A percentile compares a stretch with the other conserved stretches of the same genome.
phyloP scores from a whole-genome alignment of 2,888 invertebrate species.

The Ochropleura plecta region DNA sequence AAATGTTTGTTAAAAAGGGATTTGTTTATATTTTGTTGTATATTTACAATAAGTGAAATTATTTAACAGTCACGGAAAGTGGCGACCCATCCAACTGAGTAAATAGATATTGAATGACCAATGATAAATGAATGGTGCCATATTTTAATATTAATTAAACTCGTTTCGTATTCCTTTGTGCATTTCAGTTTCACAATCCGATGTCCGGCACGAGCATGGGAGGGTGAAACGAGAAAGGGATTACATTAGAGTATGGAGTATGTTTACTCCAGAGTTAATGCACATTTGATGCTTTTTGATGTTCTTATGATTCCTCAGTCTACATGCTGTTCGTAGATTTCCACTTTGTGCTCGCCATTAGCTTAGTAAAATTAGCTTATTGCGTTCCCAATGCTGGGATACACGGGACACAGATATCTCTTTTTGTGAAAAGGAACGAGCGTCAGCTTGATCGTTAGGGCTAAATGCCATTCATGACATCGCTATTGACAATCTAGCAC shows the following conservation, averaged over 20 bases:
- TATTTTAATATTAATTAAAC: constrained; percentile 16
- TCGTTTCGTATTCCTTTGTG: constrained; percentile 9
- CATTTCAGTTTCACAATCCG: constrained; percentile 14
- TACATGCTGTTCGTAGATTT: not conserved
- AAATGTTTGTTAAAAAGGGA: not conserved
- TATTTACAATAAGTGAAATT: not conserved
- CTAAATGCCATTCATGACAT: not conserved
- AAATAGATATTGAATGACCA: constrained; percentile 19
- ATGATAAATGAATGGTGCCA: constrained; percentile 12
- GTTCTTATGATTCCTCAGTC: not conserved
- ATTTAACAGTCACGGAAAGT: not conserved
- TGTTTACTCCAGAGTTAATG: not conserved
- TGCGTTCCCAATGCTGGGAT: not conserved
- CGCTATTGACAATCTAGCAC: not conserved
- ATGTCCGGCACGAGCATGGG: not conserved
- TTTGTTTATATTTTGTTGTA: constrained; percentile 3
- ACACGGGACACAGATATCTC: not conserved
- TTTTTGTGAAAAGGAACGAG: not conserved
- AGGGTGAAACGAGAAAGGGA: constrained; percentile 19
- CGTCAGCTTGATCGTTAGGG: not conserved
- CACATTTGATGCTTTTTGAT: not conserved
- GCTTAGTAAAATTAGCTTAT: not conserved
- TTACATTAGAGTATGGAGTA: constrained; percentile 19
- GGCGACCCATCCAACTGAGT: not conserved
- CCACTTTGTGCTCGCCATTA: not conserved